Conservation (phyloP, 2,888 invertebrate species). For the Rhagonycha lutea region DNA sequence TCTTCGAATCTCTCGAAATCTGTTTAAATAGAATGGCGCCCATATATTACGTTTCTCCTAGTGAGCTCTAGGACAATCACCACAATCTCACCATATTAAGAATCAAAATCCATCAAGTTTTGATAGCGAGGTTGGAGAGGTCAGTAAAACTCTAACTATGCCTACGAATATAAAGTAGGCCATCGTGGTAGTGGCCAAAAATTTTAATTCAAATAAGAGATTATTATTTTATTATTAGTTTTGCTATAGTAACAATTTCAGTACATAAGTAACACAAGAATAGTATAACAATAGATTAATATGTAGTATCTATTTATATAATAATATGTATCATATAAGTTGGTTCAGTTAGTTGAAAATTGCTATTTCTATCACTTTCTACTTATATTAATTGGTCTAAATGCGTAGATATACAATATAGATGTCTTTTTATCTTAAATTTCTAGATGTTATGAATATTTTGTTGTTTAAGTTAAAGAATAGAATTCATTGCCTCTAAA, state of each 20-base stretch:
- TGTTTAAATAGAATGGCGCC: too few species aligned
- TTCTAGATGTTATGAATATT: conserved; percentile 1
- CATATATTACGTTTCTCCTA: too few species aligned
- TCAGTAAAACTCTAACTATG: too few species aligned
- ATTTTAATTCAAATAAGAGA: neutral
- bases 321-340: conserved; percentile 11
- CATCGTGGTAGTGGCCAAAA: too few species aligned
- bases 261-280: conserved; percentile 42
- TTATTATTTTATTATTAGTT: conserved; percentile 15
- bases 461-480: conserved; percentile 5
- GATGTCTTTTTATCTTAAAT: neutral
- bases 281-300: conserved; percentile 29
- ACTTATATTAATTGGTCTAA: conserved; percentile 22
- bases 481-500: conserved; percentile 22
- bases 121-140: too few species aligned
- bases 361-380: conserved; percentile 6
- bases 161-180: too few species aligned
- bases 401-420: conserved; percentile 14
- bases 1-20: too few species aligned
- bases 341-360: conserved; percentile 25
- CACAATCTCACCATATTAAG: too few species aligned
- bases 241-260: conserved; percentile 41
- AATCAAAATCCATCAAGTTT: too few species aligned
- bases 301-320: conserved; percentile 9
- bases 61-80: too few species aligned